Evolutionary conservation across 2,113 vertebrate genomes (phyloP).

Genomic region (Grammomys surdaster): DNA sequence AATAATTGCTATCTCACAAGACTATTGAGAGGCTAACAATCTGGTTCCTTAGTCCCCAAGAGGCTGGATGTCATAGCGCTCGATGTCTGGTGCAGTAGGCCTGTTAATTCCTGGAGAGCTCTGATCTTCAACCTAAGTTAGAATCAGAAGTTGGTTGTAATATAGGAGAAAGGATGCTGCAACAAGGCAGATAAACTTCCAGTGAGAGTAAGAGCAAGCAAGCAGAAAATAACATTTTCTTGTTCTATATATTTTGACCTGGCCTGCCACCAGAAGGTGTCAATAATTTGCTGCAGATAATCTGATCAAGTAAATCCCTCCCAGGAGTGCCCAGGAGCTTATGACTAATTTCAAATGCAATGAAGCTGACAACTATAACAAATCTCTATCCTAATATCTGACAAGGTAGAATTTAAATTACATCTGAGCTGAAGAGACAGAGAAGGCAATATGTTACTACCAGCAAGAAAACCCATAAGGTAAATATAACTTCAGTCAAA

Average conservation of each 20-base stretch:
- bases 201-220: background rate
- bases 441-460: background rate
- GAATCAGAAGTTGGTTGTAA: background rate
- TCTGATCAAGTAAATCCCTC: background rate
- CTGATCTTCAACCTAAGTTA: background rate
- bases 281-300: background rate
- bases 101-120: background rate
- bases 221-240: background rate
- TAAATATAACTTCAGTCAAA: background rate
- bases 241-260: background rate
- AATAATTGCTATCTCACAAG: background rate
- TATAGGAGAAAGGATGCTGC: background rate
- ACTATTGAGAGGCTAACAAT: background rate
- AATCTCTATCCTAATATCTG: background rate
- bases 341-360: background rate
- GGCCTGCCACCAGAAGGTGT: background rate
- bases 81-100: too few species aligned
- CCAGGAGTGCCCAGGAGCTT: background rate
- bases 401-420: background rate
- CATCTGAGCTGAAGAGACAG: background rate
- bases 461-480: background rate
- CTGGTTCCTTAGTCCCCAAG: background rate
- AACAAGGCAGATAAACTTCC: background rate
- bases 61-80: background rate
- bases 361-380: background rate